Base-by-base conservation (phyloP, 2,797 vertebrate genomes). In the Sebastes matsubarae region DNA sequence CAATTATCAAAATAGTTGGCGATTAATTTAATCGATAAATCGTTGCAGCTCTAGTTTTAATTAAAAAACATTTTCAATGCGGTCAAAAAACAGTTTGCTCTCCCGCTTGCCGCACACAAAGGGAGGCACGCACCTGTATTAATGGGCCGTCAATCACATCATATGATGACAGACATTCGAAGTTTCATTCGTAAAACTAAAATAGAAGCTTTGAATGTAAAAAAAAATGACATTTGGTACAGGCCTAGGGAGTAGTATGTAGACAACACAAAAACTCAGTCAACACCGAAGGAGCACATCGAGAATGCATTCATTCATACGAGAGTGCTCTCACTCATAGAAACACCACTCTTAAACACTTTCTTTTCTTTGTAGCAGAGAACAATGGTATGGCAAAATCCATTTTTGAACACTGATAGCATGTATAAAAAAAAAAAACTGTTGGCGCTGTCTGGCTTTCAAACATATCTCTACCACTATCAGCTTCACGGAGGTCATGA, bases 241-340 rank as follows among this genome's bases (percentile, higher is more conserved):
- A 50, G 46, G 0, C 18, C 7, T 20, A 20, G 18, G 46, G 46
- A 50, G 46, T 0, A 46, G 42, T 46, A 46, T 46, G 16, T 18
- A 57, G 25, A 81, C 68, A 81, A 79, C 38, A 69, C 8, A 61
- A 3, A 68, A 80, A 78, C 60, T 67, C 68, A 54, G 38, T 71
- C 18, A 38, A 30, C 36, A 60, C 10, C 11, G 8, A 73, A 4
- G 20, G 24, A 65, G 30, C 13, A 69, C 8, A 68, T 59, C 74
- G 9, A 52, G 14, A 52, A 71, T 7, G 4, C 3, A n/a, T 14
- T 68, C 2, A 13, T 42, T 59, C 12, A 77, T 32, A 30, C n/a
- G 4, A 38, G 29, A 42, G 8, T 14, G 8, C 11, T 58, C 9
- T 12, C 18, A 0, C 20, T 16, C 22, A 67, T 27, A n/a, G 22